A percentile compares a stretch with the other conserved stretches of the same genome.
These are phyloP conservation scores for Clarias fuscus DNA, from an alignment of 2,797 vertebrate genomes.

Conservation along the genomic window DNA sequence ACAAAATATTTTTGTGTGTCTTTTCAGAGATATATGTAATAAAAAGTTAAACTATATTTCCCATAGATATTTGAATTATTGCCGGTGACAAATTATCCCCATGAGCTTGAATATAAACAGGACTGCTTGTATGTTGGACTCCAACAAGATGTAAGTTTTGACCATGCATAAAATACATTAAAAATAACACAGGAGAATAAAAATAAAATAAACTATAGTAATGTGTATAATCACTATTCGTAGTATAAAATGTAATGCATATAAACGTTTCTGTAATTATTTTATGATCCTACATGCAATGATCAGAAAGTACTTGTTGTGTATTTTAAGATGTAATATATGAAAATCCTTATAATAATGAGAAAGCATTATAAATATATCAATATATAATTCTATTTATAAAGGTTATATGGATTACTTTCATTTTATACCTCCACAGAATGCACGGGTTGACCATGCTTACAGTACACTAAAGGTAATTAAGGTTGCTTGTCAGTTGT, in stretches of 20 bases:
- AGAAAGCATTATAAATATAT: background rate
- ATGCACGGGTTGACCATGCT: background rate
- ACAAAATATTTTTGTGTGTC: constrained; percentile 4
- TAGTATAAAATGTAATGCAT: background rate
- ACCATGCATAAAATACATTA: constrained; percentile 22
- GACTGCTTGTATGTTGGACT: constrained; percentile 19
- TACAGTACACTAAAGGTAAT: constrained; percentile 42
- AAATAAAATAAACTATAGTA: background rate
- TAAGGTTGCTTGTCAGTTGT: background rate
- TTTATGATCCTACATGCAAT: background rate
- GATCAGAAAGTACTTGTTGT: background rate
- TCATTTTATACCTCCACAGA: background rate
- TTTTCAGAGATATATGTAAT: background rate
- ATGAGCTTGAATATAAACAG: constrained; percentile 11
- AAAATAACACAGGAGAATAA: background rate
- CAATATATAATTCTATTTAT: background rate
- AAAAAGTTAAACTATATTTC: background rate
- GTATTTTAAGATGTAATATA: background rate
- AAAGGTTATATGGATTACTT: background rate
- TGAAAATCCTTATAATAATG: background rate
- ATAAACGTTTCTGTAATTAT: background rate
- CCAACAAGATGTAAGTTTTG: background rate
- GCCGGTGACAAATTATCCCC: constrained; percentile 28
- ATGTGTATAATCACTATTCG: background rate
- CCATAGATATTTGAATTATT: constrained; percentile 41